These are phyloP conservation scores for Trichogramma pretiosum DNA, from an alignment of 1,140 invertebrate genomes.

Conservation along the genomic window DNA sequence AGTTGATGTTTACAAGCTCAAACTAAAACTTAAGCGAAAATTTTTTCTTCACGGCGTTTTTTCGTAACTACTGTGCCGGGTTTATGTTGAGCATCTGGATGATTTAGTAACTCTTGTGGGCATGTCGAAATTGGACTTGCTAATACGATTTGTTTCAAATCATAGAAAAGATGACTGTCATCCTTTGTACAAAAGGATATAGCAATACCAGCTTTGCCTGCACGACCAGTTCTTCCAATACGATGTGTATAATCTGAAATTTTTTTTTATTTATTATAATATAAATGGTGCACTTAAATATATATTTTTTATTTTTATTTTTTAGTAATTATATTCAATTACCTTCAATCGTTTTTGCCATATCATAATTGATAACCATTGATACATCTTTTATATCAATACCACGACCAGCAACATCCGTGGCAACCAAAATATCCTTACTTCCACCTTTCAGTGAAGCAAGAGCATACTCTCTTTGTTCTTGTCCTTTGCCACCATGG, in stretches of 20 bases:
- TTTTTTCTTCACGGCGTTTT: conserved; percentile 91
- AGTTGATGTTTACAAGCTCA: neutral
- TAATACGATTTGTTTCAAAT: conserved; percentile 87
- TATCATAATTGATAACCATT: conserved; percentile 98
- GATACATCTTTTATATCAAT: conserved; percentile 99
- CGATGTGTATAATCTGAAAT: conserved; percentile 93
- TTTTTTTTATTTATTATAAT: conserved; percentile 84
- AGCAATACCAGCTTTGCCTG: conserved; percentile 93
- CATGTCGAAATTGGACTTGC: conserved; percentile 89
- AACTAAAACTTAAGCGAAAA: conserved; percentile 67
- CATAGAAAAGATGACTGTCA: conserved; percentile 91
- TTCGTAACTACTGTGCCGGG: conserved; percentile 90
- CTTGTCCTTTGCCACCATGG: conserved; percentile 99
- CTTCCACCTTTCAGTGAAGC: conserved; percentile 87
- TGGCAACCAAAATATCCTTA: conserved; percentile 99
- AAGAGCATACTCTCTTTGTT: conserved; percentile 96
- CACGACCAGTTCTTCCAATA: conserved; percentile 97
- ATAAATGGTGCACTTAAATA: neutral
- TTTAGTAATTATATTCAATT: conserved; percentile 11
- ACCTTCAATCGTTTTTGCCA: conserved; percentile 97
- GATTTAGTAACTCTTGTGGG: conserved; percentile 94
- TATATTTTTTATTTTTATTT: neutral
- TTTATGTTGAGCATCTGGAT: conserved; percentile 97
- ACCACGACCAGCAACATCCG: conserved; percentile 99
- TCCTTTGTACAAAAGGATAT: conserved; percentile 96